phyloP scores from a whole-genome alignment of 2,888 invertebrate genomes.

The Lysandra coridon region DNA sequence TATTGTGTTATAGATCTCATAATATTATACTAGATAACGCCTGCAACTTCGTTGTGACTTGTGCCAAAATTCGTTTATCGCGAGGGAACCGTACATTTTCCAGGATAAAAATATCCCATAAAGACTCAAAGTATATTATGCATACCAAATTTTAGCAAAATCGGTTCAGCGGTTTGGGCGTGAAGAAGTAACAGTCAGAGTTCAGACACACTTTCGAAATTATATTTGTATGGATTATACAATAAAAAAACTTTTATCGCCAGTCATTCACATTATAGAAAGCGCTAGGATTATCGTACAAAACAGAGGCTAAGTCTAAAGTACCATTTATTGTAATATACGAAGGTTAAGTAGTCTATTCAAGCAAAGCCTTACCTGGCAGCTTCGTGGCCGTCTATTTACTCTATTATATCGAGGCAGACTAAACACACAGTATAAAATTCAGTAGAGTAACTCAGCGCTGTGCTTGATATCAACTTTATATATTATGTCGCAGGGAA shows the following conservation, averaged over 20 bases:
- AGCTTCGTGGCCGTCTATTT: slow-evolving; percentile 43
- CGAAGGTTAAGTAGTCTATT: slow-evolving; percentile 35
- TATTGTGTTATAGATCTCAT: too few relatives aligned
- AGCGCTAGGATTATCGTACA: not conserved
- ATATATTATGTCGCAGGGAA: too few relatives aligned
- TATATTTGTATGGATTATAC: not conserved
- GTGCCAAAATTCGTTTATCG: too few relatives aligned
- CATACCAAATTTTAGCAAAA: too few relatives aligned
- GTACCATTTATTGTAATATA: slow-evolving; percentile 27
- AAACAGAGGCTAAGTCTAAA: not conserved
- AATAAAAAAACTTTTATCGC: not conserved
- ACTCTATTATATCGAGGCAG: slow-evolving; percentile 58
- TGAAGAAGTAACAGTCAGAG: too few relatives aligned
- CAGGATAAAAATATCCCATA: too few relatives aligned
- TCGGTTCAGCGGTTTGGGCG: too few relatives aligned
- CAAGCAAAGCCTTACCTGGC: slow-evolving; percentile 37
- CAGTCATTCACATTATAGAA: slow-evolving; percentile 4
- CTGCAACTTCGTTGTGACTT: too few relatives aligned
- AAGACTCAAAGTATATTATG: too few relatives aligned
- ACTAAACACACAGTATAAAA: slow-evolving; percentile 48
- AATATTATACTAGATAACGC: too few relatives aligned
- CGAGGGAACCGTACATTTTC: too few relatives aligned
- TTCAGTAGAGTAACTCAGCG: slow-evolving; percentile 40
- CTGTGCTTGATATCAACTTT: not conserved
- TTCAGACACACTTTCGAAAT: too few relatives aligned